phyloP scores from a whole-genome alignment of 2,888 invertebrate genomes.

The Sepiola atlantica region DNA sequence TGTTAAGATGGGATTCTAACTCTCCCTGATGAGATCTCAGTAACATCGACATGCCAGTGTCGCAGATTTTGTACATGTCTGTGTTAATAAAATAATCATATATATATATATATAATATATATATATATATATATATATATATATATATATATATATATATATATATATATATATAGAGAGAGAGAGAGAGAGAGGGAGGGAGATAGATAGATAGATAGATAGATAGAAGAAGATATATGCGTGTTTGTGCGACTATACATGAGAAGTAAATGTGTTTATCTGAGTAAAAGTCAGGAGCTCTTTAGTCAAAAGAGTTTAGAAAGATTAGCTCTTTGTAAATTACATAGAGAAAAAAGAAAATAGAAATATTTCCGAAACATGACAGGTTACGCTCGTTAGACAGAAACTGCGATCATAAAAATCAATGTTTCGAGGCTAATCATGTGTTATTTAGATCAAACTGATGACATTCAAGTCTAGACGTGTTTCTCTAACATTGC shows the following conservation, averaged over 20 bases:
- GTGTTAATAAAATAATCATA: no score
- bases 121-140: no score
- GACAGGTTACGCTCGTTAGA: neutral
- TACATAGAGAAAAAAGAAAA: neutral
- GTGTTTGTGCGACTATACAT: neutral
- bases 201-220: no score
- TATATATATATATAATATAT: no score
- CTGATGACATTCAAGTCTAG: constrained; percentile 3
- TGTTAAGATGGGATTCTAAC: no score
- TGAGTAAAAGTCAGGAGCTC: neutral
- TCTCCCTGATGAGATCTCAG: no score
- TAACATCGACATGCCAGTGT: no score
- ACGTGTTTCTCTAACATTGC: neutral
- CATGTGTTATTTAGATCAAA: neutral
- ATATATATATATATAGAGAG: no score
- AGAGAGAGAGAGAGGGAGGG: no score
- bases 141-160: no score
- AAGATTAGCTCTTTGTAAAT: neutral
- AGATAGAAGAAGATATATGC: no score
- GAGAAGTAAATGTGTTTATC: neutral
- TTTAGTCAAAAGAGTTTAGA: neutral
- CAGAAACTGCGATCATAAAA: neutral
- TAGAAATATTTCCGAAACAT: neutral
- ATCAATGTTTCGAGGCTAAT: neutral
- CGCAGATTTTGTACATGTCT: no score